These are phyloP conservation scores for Mus spretus DNA, from an alignment of 2,797 vertebrate species.

Conservation along the genomic window DNA sequence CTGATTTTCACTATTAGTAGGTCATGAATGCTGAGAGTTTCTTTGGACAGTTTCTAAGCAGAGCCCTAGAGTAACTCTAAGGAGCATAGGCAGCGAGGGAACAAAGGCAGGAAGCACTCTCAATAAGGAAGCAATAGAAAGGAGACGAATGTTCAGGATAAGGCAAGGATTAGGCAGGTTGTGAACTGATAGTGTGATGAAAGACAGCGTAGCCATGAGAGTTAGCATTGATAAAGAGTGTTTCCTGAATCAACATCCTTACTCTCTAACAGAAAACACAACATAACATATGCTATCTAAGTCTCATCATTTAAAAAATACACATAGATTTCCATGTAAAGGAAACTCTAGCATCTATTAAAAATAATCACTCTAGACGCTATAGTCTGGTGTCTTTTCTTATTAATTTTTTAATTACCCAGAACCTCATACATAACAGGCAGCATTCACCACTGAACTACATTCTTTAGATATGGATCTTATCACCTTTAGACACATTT, in stretches of 20 bases:
- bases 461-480: neutral
- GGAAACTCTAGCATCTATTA: neutral
- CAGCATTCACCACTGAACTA: neutral
- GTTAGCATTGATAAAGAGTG: neutral
- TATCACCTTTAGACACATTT: neutral
- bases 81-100: neutral
- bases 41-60: conserved; percentile 3
- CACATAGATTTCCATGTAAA: conserved; percentile 5
- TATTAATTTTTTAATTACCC: neutral
- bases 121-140: neutral
- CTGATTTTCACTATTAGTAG: neutral
- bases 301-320: neutral
- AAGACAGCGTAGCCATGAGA: neutral
- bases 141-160: neutral
- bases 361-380: conserved; percentile 1
- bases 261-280: neutral
- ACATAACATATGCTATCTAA: neutral
- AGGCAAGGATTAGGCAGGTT: neutral
- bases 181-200: neutral
- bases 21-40: neutral
- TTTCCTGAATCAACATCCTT: neutral
- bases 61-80: neutral
- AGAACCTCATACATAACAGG: neutral
- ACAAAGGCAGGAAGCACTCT: neutral
- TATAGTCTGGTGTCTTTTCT: neutral